Evolutionary conservation across 2,888 invertebrate genomes (phyloP).

Genomic region (Osmoderma eremita): DNA sequence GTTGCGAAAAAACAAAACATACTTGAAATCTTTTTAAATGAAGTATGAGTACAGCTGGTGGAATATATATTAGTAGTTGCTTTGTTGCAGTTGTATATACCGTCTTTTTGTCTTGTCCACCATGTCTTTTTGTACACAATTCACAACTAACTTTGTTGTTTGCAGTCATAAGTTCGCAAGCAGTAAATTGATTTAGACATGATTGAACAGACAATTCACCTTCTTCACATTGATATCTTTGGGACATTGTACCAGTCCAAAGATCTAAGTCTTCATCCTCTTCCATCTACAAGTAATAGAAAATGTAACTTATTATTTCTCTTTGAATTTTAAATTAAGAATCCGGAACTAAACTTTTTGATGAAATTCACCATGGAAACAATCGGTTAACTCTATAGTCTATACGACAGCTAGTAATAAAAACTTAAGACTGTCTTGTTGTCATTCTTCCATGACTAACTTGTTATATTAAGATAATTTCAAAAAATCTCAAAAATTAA

Average conservation of each 20-base stretch:
- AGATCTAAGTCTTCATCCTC: slow-evolving; percentile 54
- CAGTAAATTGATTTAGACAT: slow-evolving; percentile 92
- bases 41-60: slow-evolving; percentile 92
- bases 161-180: slow-evolving; percentile 88
- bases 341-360: no score
- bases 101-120: slow-evolving; percentile 75
- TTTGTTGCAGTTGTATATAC: slow-evolving; percentile 85
- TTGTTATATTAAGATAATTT: no score
- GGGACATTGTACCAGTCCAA: slow-evolving; percentile 63
- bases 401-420: no score
- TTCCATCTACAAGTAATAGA: slow-evolving; percentile 56
- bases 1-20: slow-evolving; percentile 39
- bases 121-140: slow-evolving; percentile 81
- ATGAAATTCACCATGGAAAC: no score
- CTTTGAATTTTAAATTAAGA: no score
- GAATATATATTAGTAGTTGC: slow-evolving; percentile 86
- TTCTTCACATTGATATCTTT: slow-evolving; percentile 78
- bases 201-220: slow-evolving; percentile 87
- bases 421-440: no score
- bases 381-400: no score
- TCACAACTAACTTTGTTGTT: slow-evolving; percentile 95
- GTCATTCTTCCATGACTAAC: no score
- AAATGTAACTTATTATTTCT: no score
- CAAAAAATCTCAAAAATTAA: no score
- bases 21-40: slow-evolving; percentile 97